A percentile compares a stretch with the other conserved stretches of the same genome.
Conservation (phyloP, 2,888 invertebrate species). For the Stenichneumon culpator region DNA sequence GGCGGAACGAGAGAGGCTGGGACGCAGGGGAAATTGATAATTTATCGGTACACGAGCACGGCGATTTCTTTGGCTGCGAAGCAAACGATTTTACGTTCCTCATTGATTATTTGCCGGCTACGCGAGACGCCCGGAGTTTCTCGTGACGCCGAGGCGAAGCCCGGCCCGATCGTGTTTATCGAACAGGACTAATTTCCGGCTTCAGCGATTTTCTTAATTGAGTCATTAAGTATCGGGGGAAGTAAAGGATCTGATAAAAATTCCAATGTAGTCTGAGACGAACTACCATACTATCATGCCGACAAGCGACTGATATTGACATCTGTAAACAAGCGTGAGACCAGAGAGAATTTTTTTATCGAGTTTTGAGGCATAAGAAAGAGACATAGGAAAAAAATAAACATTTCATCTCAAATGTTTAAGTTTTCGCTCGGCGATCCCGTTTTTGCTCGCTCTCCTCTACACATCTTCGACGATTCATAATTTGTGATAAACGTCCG, state of each 20-base stretch:
- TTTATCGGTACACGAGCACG: conserved; percentile 16
- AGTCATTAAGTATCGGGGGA: conserved; percentile 63
- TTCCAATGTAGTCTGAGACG: conserved; percentile 18
- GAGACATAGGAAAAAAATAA: too few species aligned
- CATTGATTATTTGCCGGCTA: conserved; percentile 25
- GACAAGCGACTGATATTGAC: neutral
- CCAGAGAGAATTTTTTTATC: neutral
- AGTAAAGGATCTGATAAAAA: conserved; percentile 2
- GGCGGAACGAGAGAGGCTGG: neutral
- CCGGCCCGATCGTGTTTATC: neutral
- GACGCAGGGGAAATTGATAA: conserved; percentile 19
- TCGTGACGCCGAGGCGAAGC: neutral
- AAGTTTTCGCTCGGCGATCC: too few species aligned
- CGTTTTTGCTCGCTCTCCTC: too few species aligned
- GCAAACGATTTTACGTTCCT: conserved; percentile 13
- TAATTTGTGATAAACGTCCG: neutral
- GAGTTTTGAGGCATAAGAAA: neutral
- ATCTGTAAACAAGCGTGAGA: neutral
- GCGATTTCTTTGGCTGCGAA: conserved; percentile 8
- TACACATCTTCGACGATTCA: too few species aligned
- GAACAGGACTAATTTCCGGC: conserved; percentile 54
- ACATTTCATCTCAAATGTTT: too few species aligned
- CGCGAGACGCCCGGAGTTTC: neutral
- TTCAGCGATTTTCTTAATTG: conserved; percentile 60
- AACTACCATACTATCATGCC: conserved; percentile 16